Percentiles rank a stretch among this genome's conserved stretches.
phyloP scores from a whole-genome alignment of 2,113 vertebrate species.

The Cyphomyrus plagiostoma region DNA sequence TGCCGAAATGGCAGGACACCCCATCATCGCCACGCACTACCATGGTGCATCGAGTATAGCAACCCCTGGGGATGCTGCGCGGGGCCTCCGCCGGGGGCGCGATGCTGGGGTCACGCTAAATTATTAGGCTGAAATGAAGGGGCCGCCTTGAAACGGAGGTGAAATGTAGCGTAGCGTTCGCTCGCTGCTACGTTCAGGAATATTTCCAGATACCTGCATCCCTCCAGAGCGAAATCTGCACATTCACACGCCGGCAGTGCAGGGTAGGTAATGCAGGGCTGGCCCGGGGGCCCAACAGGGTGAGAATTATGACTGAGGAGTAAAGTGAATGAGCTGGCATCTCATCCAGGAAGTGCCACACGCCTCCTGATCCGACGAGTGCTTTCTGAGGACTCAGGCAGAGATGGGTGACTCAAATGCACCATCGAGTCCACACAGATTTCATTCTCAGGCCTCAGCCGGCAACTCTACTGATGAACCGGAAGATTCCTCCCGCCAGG shows the following conservation, averaged over 20 bases:
- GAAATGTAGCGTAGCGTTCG: background rate
- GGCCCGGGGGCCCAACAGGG: background rate
- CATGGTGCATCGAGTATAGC: background rate
- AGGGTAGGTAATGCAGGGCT: background rate
- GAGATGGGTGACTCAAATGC: background rate
- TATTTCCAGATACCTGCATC: background rate
- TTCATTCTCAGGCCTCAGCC: background rate
- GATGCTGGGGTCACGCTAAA: slow-evolving; percentile 42
- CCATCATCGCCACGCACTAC: background rate
- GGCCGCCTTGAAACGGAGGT: background rate
- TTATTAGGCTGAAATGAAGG: slow-evolving; percentile 48
- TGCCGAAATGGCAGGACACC: background rate
- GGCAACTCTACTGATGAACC: background rate
- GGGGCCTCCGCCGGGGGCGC: background rate
- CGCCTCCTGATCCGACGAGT: background rate
- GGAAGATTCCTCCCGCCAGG: background rate
- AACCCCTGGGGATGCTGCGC: slow-evolving; percentile 22
- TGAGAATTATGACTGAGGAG: background rate
- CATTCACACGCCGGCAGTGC: background rate
- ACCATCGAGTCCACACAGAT: background rate
- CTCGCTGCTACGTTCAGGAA: background rate
- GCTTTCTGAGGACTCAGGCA: background rate
- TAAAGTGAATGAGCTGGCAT: background rate
- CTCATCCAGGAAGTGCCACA: background rate
- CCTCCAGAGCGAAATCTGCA: background rate